Base-by-base conservation (phyloP, 1,140 invertebrate species). In the Manduca sexta region DNA sequence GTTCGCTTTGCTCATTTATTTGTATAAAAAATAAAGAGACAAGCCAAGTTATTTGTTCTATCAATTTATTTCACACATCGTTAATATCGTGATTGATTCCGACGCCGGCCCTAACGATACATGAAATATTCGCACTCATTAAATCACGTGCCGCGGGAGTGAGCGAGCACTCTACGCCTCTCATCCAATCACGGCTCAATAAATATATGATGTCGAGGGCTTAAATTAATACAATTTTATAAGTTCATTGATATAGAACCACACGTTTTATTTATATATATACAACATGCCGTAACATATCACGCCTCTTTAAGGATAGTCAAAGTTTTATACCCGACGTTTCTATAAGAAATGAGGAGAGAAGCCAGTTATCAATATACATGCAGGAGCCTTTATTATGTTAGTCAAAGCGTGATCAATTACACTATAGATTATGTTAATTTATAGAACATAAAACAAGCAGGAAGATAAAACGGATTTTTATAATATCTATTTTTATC, bases 1-100 rank as follows among this genome's bases (percentile, higher is more conserved):
- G 21, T 26, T 26, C 21, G 1, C 0, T 26, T 39, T 34, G 37
- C 33, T 35, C 8, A 12, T 35, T 11, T 2, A n/a, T 35, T 35
- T 35, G 5, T 0, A 14, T n/a, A 12, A 11, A n/a, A 11, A 11
- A 35, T 5, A 14, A 35, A 35, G 33, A 35, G 13, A 35, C 13
- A 35, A 5, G n/a, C 2, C 33, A 35, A 12, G n/a, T 56, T 56
- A 53, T 64, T 56, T 60, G 63, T 56, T 57, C 52, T 59, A 75
- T 68, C 72, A 72, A 70, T 80, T 78, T 74, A 69, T 71, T 82
- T 79, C 64, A 68, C 73, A 70, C 67, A 67, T 82, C 69, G 70
- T 82, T 80, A 80, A 80, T 82, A 80, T 74, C 63, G 68, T 76
- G 73, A 80, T 80, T 78, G 76, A 77, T 82, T 73, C 69, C 73